Evolutionary conservation across 2,797 vertebrate genomes (phyloP).

Genomic region (Protosalanx chinensis): DNA sequence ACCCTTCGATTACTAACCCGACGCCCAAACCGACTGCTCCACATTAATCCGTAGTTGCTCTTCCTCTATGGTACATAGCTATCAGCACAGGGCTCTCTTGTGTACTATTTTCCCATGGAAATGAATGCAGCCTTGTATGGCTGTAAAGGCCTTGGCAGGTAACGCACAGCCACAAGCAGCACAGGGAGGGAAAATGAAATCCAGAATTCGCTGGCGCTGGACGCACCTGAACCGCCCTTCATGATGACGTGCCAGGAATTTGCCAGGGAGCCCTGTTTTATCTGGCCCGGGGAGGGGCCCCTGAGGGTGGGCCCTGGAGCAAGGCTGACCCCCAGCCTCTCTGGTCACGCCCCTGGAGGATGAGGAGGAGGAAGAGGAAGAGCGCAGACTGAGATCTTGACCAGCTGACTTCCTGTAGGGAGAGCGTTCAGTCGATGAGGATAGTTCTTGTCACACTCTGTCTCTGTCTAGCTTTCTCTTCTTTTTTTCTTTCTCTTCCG

Average conservation of each 20-base stretch:
- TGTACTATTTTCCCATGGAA: constrained; percentile 68
- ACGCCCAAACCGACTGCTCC: too few species aligned
- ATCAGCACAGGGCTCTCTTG: constrained; percentile 53
- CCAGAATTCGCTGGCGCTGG: constrained; percentile 71
- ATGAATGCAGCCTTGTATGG: constrained; percentile 73
- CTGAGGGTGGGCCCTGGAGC: constrained; percentile 20
- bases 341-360: too few species aligned
- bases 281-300: constrained; percentile 52
- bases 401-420: constrained; percentile 20
- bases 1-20: too few species aligned
- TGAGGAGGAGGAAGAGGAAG: constrained; percentile 27
- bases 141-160: constrained; percentile 71
- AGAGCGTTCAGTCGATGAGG: constrained; percentile 24
- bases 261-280: constrained; percentile 60
- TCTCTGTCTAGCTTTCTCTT: background rate
- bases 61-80: constrained; percentile 49
- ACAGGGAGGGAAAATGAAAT: constrained; percentile 71
- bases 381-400: constrained; percentile 15
- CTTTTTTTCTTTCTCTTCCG: background rate
- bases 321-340: too few species aligned
- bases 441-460: background rate
- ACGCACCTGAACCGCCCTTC: constrained; percentile 64
- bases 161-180: constrained; percentile 59
- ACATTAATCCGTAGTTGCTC: too few species aligned
- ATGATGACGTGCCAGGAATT: constrained; percentile 57